These are phyloP conservation scores for Alectoris magna DNA, from an alignment of 2,797 vertebrate genomes.

Conservation along the genomic window DNA sequence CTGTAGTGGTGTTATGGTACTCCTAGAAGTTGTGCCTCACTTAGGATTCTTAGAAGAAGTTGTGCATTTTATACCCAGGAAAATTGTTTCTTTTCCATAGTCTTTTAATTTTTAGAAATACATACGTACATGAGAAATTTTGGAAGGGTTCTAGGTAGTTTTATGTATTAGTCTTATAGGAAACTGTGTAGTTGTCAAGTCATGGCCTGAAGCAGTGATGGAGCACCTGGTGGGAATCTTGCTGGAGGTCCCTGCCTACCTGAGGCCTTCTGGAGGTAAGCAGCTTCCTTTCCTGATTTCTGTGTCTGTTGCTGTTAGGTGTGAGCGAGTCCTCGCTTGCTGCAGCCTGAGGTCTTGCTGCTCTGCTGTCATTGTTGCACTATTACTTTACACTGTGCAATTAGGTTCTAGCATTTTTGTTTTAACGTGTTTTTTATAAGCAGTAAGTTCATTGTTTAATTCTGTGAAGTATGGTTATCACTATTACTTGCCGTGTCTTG, in stretches of 20 bases:
- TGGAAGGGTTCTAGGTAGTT: background rate
- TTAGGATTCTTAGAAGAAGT: background rate
- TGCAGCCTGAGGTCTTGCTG: no score
- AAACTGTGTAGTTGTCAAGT: background rate
- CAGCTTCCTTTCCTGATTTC: no score
- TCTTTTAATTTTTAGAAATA: background rate
- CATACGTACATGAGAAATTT: background rate
- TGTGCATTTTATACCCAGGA: background rate
- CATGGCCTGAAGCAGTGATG: no score
- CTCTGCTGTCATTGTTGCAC: no score
- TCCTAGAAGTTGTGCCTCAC: background rate
- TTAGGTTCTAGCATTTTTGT: background rate
- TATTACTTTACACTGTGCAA: no score
- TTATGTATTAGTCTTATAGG: background rate
- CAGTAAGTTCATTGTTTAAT: background rate
- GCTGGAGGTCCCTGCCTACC: no score
- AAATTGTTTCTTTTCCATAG: background rate
- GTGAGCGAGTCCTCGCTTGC: no score
- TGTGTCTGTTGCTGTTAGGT: no score
- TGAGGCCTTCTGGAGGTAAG: no score
- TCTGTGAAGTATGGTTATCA: background rate
- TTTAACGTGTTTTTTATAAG: background rate
- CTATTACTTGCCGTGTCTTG: background rate
- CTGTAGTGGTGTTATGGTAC: background rate
- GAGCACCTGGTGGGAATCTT: no score